These are phyloP conservation scores for Cacoxenus indagator DNA, from an alignment of 2,888 invertebrate genomes.

Conservation along the genomic window DNA sequence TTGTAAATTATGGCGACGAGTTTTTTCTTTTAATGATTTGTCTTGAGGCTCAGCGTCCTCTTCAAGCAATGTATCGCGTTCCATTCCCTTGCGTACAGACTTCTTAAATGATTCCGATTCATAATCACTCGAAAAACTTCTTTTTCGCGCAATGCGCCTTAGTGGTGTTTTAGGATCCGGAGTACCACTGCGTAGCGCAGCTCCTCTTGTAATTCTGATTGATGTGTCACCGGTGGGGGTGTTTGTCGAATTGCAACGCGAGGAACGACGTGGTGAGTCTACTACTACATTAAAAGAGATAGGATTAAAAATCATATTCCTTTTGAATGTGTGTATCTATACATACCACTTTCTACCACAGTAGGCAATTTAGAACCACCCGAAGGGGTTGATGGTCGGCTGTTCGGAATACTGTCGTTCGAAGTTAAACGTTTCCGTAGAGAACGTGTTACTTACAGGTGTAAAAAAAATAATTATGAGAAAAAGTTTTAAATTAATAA, in stretches of 20 bases:
- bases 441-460: conserved; percentile 51
- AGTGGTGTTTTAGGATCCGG: conserved; percentile 43
- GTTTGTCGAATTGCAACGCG: conserved; percentile 48
- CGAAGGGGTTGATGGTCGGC: conserved; percentile 49
- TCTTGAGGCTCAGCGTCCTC: background rate
- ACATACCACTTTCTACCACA: conserved; percentile 31
- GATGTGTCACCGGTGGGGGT: conserved; percentile 52
- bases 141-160: conserved; percentile 38
- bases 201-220: conserved; percentile 32
- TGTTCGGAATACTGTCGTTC: conserved; percentile 39
- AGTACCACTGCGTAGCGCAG: conserved; percentile 40
- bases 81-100: conserved; percentile 31
- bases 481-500: too few relatives aligned
- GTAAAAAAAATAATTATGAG: conserved; percentile 18
- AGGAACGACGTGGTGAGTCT: conserved; percentile 46
- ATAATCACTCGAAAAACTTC: conserved; percentile 35
- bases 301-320: conserved; percentile 1
- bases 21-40: too few relatives aligned
- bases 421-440: conserved; percentile 52
- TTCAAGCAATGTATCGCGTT: conserved; percentile 24
- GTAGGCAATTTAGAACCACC: conserved; percentile 28
- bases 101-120: conserved; percentile 37
- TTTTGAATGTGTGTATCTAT: background rate
- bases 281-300: background rate
- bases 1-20: too few relatives aligned